Conservation (phyloP, 2,888 invertebrate genomes). For the Drosophila neonasuta region DNA sequence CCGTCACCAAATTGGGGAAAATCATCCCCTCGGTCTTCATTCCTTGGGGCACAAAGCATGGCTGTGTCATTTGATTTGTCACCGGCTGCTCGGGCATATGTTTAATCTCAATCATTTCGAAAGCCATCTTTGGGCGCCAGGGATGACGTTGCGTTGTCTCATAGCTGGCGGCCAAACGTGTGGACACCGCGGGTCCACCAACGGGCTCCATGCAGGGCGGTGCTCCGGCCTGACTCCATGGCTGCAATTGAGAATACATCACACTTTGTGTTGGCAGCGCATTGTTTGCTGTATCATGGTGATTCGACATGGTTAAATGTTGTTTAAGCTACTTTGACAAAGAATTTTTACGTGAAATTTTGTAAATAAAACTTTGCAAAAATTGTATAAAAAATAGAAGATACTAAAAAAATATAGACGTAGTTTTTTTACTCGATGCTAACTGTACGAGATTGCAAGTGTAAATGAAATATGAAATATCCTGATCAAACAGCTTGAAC, state of each 20-base stretch:
- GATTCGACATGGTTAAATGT: conserved; percentile 32
- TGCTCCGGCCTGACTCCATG: conserved; percentile 87
- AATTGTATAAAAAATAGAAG: conserved; percentile 8
- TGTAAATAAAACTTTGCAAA: conserved; percentile 5
- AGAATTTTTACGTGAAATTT: conserved; percentile 49
- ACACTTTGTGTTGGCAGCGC: conserved; percentile 69
- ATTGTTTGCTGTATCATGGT: conserved; percentile 23
- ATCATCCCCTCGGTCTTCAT: conserved; percentile 90
- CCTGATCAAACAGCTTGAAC: neutral
- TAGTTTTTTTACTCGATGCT: conserved; percentile 29
- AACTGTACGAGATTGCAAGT: conserved; percentile 14
- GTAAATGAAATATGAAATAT: conserved; percentile 19
- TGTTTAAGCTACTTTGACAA: neutral
- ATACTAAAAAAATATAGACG: conserved; percentile 2
- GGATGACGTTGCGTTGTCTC: conserved; percentile 89
- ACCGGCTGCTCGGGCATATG: conserved; percentile 87
- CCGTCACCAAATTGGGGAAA: conserved; percentile 91
- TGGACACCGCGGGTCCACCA: conserved; percentile 85
- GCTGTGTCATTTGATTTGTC: conserved; percentile 89
- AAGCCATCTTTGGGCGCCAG: conserved; percentile 90
- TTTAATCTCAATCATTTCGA: conserved; percentile 89
- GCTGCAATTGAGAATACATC: conserved; percentile 87
- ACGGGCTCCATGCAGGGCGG: conserved; percentile 86
- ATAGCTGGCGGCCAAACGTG: conserved; percentile 87
- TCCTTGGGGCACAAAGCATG: conserved; percentile 83